Conservation (phyloP, 2,888 invertebrate genomes). For the Pterostichus madidus region DNA sequence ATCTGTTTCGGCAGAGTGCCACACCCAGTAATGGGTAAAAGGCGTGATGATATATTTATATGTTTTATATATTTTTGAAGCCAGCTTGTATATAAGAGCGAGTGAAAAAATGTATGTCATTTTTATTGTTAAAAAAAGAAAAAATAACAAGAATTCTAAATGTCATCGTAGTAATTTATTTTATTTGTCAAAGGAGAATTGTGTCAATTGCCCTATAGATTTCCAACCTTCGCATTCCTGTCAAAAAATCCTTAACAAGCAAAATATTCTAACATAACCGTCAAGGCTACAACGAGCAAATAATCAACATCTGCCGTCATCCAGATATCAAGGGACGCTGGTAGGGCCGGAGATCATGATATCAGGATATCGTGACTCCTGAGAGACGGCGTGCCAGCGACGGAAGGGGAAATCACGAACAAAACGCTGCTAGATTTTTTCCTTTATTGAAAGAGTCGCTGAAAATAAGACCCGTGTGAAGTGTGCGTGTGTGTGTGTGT, state of each 20-base stretch:
- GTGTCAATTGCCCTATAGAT: conserved; percentile 39
- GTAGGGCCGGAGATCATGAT: not conserved
- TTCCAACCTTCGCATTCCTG: conserved; percentile 30
- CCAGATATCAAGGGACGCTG: conserved; percentile 6
- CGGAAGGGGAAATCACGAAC: conserved; percentile 25
- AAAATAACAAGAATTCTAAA: conserved; percentile 2
- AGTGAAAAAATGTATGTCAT: too few relatives aligned
- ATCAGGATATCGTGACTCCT: not conserved
- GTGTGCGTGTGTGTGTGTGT: conserved; percentile 49
- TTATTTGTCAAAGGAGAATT: conserved; percentile 12
- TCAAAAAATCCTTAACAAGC: conserved; percentile 56
- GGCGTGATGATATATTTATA: too few relatives aligned
- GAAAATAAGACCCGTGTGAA: conserved; percentile 64
- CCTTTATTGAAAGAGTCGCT: conserved; percentile 61
- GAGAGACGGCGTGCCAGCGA: not conserved
- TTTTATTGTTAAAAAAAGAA: not conserved
- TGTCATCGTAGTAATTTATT: conserved; percentile 18
- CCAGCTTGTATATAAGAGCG: too few relatives aligned
- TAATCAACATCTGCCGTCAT: conserved; percentile 55
- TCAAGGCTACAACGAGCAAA: conserved; percentile 24
- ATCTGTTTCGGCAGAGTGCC: too few relatives aligned
- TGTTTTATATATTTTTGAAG: too few relatives aligned
- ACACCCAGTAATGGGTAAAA: too few relatives aligned
- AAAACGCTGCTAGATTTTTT: conserved; percentile 44
- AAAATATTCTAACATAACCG: conserved; percentile 50